Base-by-base conservation (phyloP, 2,888 invertebrate species). In the Melitaea athalia region DNA sequence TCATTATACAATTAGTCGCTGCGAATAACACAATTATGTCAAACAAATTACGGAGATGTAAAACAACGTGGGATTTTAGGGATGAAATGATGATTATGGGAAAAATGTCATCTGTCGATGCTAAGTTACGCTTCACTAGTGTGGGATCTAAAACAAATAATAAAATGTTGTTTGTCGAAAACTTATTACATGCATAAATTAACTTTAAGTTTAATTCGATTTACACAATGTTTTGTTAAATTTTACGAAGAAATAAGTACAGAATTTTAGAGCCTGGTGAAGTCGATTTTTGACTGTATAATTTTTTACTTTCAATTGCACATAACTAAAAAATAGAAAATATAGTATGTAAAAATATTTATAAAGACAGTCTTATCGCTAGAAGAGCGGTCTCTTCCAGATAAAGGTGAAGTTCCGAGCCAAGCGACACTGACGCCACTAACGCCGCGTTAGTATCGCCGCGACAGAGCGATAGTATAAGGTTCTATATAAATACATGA, bases 11-110 rank as follows among this genome's bases (percentile, higher is more conserved):
- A 87, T 89, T 88, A 87, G 77, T 73, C 75, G 82, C 74, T 78
- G 75, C 75, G 83, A 83, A 86, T 86, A 83, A 88, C 91, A 89
- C 87, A 87, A 89, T 90, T 88, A 87, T 70, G 73, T 77, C 73
- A 79, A 82, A 86, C 84, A 85, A 86, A 86, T 85, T 78, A 81
- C 70, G 72, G 81, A 84, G 85, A 86, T 84, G 82, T 75, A 74
- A 66, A 79, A 77, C 57, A 57, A 57, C 87, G 86, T 89, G 90
- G 87, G 87, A 89, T 78, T 76, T 67, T 74, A 81, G 82, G 85
- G 84, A 76, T 74, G 75, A 67, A 75, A 70, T 65, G 82, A 81
- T 89, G 85, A 85, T 85, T 85, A 88, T 91, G 92, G 84, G 92
- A 92, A 91, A 74, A 53, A 63, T 81, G 85, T 92, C 92, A 92